Evolutionary conservation across 2,113 vertebrate species (phyloP), one percentile per base, ranked within the genome.

Genomic region (Edolisoma coerulescens): DNA sequence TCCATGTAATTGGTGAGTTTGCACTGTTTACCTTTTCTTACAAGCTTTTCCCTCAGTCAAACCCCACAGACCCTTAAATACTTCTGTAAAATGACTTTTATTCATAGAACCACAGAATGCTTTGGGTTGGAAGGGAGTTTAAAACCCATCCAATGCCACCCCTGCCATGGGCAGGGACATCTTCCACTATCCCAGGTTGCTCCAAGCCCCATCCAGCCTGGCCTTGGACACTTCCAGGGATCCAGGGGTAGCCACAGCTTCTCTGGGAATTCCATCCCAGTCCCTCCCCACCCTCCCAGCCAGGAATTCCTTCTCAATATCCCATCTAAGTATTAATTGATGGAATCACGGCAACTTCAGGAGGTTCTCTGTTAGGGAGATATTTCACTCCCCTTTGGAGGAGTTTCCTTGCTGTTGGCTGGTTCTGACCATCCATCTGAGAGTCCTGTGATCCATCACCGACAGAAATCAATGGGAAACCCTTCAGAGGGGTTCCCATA

Each of bases 381-480:
- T 84, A 47, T 10, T 94, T 96, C 28, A 22, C 96, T 97, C 80
- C 82, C 47, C n/a, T 82, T 75, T n/a, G 50, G 68, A 87, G 92
- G 90, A 77, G 20, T 65, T 95, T n/a, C 82, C 90, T 83, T 89
- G 59, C 84, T 53, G 54, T 77, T 89, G 39, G 39, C 39, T 39
- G 65, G 89, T 94, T 86, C 71, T 90, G 74, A 61, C 74, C 69
- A 67, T 91, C 84, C 77, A 13, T 64, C 80, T 70, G 39, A 30
- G 50, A 53, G 44, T 68, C 26, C 49, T 30, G 52, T 75, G 83
- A 68, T 90, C 90, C 90, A 68, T 84, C 95, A 71, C 59, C 22
- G 44, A 47, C 73, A 96, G 64, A 87, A 96, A 97, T 97, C 95
- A 68, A 95, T 96, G 16, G 16, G 84, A 87, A 78, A 56, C 61